Evolutionary conservation across 2,888 invertebrate genomes (phyloP).

Genomic region (Glyphotaelius pellucidus): DNA sequence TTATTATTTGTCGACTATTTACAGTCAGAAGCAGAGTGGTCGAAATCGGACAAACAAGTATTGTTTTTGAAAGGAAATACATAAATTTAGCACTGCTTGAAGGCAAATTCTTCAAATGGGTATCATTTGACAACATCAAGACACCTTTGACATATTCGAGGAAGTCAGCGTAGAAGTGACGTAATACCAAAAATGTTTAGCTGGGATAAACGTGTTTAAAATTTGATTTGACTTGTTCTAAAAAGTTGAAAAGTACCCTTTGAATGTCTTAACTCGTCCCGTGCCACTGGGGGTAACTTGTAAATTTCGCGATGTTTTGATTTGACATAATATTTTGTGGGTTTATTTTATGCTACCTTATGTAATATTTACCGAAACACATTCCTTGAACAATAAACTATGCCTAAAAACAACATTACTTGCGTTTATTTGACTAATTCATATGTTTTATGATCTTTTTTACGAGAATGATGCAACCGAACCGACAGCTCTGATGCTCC

Average conservation of each 20-base stretch:
- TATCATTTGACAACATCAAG: constrained; percentile 2
- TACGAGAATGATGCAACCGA: too few species aligned
- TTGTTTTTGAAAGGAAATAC: not conserved
- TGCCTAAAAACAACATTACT: too few species aligned
- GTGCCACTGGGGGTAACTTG: too few species aligned
- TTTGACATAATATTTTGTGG: too few species aligned
- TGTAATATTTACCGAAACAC: too few species aligned
- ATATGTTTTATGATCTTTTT: too few species aligned
- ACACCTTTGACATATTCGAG: not conserved
- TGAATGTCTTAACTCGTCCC: not conserved
- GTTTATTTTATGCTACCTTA: too few species aligned
- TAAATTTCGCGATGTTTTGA: too few species aligned
- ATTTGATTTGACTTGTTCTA: not conserved
- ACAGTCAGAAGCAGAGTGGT: not conserved
- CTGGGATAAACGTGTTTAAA: not conserved
- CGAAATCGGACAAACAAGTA: not conserved
- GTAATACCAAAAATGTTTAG: not conserved
- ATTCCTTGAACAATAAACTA: too few species aligned
- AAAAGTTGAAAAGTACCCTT: not conserved
- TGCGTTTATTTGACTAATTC: too few species aligned
- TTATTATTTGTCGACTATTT: not conserved
- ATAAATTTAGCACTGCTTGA: not conserved
- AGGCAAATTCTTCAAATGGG: constrained; percentile 2
- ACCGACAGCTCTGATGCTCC: too few species aligned
- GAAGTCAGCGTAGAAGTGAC: not conserved